Base-by-base conservation (phyloP, 2,888 invertebrate species). In the Girardia tigrina region DNA sequence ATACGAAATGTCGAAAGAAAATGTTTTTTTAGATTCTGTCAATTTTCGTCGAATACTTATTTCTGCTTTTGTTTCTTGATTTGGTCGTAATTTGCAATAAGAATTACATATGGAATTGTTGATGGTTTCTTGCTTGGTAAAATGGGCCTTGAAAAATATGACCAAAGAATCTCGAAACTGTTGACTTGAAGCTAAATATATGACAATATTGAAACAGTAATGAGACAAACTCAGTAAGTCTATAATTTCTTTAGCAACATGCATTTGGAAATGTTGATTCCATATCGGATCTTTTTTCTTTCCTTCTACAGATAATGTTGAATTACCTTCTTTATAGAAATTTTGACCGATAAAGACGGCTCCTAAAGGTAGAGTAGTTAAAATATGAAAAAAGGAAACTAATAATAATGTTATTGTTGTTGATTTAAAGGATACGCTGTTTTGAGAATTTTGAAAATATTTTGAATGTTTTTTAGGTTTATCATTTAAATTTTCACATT, bases 141-240 rank as follows among this genome's bases (percentile, higher is more conserved):
- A 8, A 56, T 56, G 23, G n/a, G 23, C n/a, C 23, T 16, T 56
- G 8, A 56, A n/a, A 56, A 56, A 56, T 20, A 2, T 23, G 4
- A 56, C 4, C 56, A 56, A 56, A n/a, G 6, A 23, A 56, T 56
- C n/a, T n/a, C 56, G 56, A 16, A 56, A 56, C 23, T 12, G n/a
- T 12, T 56, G 56, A 56, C 56, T 56, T 12, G 56, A 56, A 20
- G 56, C 56, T n/a, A 56, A 56, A 16, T 56, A 56, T 20, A 56
- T 56, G 56, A 56, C 56, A 56, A 56, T 56, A n/a, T 56, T 56
- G n/a, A 56, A 56, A 16, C 56, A 56, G 23, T 56, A 56, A 56
- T 56, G 56, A n/a, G 56, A 56, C 6, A 56, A 16, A n/a, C 56
- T 56, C 4, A 56, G 56, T 23, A 56, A 56, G 23, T 56, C 56